Evolutionary conservation across 2,113 vertebrate genomes (phyloP).

Genomic region (Burhinus oedicnemus): DNA sequence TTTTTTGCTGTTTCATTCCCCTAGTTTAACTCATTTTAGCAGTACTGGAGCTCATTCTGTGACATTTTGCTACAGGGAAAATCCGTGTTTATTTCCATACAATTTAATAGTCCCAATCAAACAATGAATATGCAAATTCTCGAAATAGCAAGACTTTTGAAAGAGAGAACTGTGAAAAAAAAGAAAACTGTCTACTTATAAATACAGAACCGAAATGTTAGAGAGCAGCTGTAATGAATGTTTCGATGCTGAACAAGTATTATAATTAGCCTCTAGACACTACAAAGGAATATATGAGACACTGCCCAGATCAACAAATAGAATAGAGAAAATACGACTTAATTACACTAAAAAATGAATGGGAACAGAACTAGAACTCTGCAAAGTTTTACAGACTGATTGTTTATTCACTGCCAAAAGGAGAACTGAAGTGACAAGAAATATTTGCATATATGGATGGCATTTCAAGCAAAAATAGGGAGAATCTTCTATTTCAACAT

Average conservation of each 20-base stretch:
- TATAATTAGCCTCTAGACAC: background rate
- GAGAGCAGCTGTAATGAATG: background rate
- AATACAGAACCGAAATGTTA: background rate
- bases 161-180: background rate
- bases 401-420: background rate
- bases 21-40: slow-evolving; percentile 45
- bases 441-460: background rate
- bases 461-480: background rate
- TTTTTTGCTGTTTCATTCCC: background rate
- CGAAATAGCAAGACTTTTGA: slow-evolving; percentile 3
- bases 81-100: slow-evolving; percentile 32
- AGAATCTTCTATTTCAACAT: background rate
- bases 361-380: background rate
- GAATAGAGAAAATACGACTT: background rate
- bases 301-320: background rate
- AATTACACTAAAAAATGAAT: background rate
- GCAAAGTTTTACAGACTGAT: background rate
- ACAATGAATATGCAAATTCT: slow-evolving; percentile 28
- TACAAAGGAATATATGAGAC: background rate
- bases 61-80: slow-evolving; percentile 45
- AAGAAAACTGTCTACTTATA: background rate
- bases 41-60: background rate
- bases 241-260: background rate
- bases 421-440: background rate
- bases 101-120: slow-evolving; percentile 21